These are phyloP conservation scores for Glaucidium brasilianum DNA, from an alignment of 2,113 vertebrate species.

Conservation along the genomic window DNA sequence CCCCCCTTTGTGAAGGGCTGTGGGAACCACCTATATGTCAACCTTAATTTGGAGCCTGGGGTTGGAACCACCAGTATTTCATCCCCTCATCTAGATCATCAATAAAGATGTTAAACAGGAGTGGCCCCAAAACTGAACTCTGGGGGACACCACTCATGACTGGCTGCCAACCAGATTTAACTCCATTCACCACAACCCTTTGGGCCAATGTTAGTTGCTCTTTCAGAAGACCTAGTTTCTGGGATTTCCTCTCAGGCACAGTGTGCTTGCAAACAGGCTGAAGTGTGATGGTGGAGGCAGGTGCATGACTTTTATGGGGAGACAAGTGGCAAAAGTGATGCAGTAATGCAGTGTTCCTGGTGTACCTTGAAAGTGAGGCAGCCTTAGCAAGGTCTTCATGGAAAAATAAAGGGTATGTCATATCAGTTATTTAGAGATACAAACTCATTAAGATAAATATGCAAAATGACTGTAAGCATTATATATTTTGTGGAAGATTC, in stretches of 20 bases:
- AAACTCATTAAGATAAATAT: background rate
- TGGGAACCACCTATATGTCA: no score
- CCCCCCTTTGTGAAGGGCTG: no score
- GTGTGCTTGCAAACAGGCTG: background rate
- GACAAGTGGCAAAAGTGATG: background rate
- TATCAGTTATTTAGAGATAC: background rate
- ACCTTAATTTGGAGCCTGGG: no score
- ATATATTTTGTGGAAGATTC: background rate
- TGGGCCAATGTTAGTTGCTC: background rate
- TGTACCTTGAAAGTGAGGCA: background rate
- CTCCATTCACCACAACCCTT: no score
- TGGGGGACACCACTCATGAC: no score
- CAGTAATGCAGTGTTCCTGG: background rate
- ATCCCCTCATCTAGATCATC: no score
- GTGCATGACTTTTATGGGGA: background rate
- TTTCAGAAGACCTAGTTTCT: background rate
- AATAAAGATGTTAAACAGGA: no score
- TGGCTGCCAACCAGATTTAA: no score
- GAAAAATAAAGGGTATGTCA: background rate
- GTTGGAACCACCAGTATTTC: no score
- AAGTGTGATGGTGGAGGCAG: background rate
- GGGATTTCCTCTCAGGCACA: background rate
- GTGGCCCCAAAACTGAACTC: no score
- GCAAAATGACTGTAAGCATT: background rate
- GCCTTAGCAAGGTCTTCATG: background rate